These are phyloP conservation scores for Sebastes reedi DNA, from an alignment of 2,797 vertebrate genomes.

Conservation along the genomic window DNA sequence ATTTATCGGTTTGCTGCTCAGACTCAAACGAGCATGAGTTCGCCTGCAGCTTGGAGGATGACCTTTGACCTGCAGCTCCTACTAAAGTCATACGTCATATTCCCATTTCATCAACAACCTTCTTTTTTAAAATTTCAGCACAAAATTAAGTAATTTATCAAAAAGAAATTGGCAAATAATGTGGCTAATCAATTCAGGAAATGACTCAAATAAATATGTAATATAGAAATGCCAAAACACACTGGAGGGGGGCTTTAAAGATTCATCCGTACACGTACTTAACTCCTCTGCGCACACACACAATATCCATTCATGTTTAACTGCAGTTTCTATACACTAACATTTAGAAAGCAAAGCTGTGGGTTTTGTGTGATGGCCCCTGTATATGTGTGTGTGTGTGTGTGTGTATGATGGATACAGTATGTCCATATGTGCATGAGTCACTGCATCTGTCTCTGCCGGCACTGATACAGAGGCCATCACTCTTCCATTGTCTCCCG, in stretches of 20 bases:
- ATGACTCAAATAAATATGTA: no score
- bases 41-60: no score
- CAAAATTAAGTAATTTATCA: no score
- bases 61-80: no score
- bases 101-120: no score
- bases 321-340: background rate
- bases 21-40: no score
- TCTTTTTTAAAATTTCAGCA: no score
- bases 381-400: background rate
- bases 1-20: no score
- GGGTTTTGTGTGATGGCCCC: background rate
- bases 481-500: conserved; percentile 18
- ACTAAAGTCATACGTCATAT: no score
- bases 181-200: no score
- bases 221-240: no score
- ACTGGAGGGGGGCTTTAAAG: background rate
- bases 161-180: no score
- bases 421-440: conserved; percentile 4
- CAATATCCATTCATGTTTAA: background rate
- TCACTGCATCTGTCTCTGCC: conserved; percentile 14
- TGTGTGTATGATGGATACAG: background rate
- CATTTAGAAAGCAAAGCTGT: background rate
- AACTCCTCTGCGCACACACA: background rate
- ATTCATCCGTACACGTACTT: background rate
- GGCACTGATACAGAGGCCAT: conserved; percentile 12